Evolutionary conservation across 2,888 invertebrate genomes (phyloP).

Genomic region (Pyrrhia umbra): DNA sequence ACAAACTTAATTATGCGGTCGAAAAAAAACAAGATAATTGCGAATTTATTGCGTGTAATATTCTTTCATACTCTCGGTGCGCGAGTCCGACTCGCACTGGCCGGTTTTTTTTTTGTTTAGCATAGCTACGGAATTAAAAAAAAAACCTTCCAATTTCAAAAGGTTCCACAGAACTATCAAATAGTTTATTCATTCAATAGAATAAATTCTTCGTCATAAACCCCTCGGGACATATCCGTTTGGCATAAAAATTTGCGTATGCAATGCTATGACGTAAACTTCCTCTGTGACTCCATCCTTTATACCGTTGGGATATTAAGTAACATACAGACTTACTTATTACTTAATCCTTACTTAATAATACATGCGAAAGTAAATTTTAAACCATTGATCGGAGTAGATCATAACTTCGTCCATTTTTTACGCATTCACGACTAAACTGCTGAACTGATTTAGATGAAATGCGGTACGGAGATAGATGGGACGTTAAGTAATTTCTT

Average conservation of each 20-base stretch:
- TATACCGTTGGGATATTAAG: slow-evolving; percentile 30
- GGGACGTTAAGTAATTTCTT: no score
- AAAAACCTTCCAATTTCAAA: neutral
- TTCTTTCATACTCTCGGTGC: no score
- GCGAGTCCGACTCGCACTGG: no score
- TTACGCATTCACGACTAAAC: no score
- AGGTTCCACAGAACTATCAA: neutral
- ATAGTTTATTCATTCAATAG: neutral
- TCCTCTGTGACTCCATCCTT: slow-evolving; percentile 30
- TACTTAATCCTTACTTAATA: neutral
- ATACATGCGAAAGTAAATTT: no score
- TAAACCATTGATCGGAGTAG: no score
- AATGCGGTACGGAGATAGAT: no score
- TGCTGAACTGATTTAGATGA: no score
- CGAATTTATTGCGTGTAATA: no score
- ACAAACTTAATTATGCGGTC: no score
- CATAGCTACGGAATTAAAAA: neutral
- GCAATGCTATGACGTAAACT: slow-evolving; percentile 36
- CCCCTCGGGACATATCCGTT: slow-evolving; percentile 37
- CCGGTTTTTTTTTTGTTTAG: no score
- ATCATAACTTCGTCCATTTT: neutral
- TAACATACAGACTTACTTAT: slow-evolving; percentile 13
- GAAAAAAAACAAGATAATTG: no score
- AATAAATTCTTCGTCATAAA: slow-evolving; percentile 6
- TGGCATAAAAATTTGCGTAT: slow-evolving; percentile 42